Percentiles rank a stretch among this genome's conserved stretches.
These are phyloP conservation scores for Eidolon dupreanum DNA, from an alignment of 2,797 vertebrate genomes.

Conservation along the genomic window DNA sequence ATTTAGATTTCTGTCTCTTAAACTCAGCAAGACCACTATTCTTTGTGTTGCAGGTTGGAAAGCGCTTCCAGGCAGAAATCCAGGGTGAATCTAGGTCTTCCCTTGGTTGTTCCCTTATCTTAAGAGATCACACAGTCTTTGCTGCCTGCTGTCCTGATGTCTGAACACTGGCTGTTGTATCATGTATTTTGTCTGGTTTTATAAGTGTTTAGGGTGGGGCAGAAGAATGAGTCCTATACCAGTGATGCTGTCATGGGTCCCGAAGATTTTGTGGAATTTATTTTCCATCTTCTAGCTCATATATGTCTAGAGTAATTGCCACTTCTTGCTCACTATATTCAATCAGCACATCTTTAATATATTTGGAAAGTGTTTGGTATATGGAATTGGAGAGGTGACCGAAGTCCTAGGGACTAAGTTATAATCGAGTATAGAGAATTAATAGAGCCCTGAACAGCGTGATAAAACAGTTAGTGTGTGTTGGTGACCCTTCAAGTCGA, in stretches of 20 bases:
- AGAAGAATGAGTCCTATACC: not conserved
- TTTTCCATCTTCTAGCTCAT: not conserved
- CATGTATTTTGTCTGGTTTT: not conserved
- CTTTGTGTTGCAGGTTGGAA: not conserved
- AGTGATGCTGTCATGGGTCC: not conserved
- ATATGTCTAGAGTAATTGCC: not conserved
- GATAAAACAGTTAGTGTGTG: not conserved
- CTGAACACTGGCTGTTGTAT: not conserved
- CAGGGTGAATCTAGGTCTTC: not conserved
- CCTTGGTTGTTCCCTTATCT: not conserved
- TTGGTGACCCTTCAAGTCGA: not conserved
- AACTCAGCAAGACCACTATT: not conserved
- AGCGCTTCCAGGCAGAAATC: slow-evolving; percentile 1
- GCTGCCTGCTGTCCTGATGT: not conserved
- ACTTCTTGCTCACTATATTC: not conserved
- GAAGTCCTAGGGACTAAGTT: not conserved
- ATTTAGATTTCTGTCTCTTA: not conserved
- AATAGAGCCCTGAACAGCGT: not conserved
- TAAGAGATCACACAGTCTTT: not conserved
- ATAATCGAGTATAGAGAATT: not conserved
- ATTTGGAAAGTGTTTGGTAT: not conserved
- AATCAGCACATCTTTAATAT: not conserved
- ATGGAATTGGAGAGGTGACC: not conserved
- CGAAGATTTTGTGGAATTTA: not conserved
- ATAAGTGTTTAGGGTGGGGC: not conserved